Evolutionary conservation across 2,888 invertebrate genomes (phyloP).

Genomic region (Oligia fasciuncula): DNA sequence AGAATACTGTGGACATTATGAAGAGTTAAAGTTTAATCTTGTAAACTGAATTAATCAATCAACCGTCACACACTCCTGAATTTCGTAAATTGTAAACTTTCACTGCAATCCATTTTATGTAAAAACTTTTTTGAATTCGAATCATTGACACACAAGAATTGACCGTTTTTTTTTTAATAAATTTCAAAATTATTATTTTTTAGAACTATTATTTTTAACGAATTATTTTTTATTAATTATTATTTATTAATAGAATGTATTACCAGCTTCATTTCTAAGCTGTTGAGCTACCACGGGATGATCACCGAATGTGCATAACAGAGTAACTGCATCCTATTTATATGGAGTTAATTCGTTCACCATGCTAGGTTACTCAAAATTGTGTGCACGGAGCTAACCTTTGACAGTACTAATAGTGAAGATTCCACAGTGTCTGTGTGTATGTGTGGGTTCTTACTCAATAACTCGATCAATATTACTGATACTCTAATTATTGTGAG

Average conservation of each 20-base stretch:
- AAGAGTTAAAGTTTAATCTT: conserved; percentile 4
- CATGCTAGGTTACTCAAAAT: conserved; percentile 79
- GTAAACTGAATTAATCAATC: neutral
- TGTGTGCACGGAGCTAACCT: conserved; percentile 86
- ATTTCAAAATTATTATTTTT: neutral
- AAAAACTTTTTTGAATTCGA: conserved; percentile 13
- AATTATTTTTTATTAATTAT: conserved; percentile 10
- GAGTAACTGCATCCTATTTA: conserved; percentile 83
- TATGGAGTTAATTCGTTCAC: conserved; percentile 87
- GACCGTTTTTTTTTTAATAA: conserved; percentile 17
- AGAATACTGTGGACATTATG: neutral
- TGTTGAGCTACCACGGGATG: conserved; percentile 77
- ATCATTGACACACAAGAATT: conserved; percentile 3
- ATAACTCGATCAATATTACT: conserved; percentile 82
- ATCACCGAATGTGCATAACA: conserved; percentile 79
- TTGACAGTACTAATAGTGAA: conserved; percentile 78
- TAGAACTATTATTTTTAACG: neutral
- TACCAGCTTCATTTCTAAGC: conserved; percentile 88
- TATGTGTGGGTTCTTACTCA: conserved; percentile 79
- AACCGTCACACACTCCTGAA: conserved; percentile 22
- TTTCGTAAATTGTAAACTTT: conserved; percentile 30
- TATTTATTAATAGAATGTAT: conserved; percentile 57
- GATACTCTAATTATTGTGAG: conserved; percentile 83
- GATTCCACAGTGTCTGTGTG: conserved; percentile 67
- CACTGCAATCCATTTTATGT: conserved; percentile 65